Evolutionary conservation across 2,888 invertebrate genomes (phyloP), one percentile per base, ranked within the genome.

Genomic region (Melangyna quadrimaculata): DNA sequence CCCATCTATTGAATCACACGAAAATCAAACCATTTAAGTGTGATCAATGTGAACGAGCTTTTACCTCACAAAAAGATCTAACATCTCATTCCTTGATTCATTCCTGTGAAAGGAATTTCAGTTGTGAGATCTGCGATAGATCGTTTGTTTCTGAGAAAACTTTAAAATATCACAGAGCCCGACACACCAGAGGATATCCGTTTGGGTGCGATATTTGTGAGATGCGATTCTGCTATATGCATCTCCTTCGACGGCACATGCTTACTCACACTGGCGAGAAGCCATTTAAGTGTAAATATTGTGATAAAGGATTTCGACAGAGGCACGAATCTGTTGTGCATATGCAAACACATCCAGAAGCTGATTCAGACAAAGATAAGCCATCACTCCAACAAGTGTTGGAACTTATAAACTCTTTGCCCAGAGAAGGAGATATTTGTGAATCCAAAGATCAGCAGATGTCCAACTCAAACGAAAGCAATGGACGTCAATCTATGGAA

Each of bases 321-420:
- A 48, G 35, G n/a, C 67, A 67, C 24, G 67, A 67, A 67, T 51
- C 48, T 35, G 51, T 67, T 35, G 67, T 67, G 8, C 67, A 67
- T 35, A 67, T 51, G 48, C 67, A 67, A 67, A 67, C 67, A 8
- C 67, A 67, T 51, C 67, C 67, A n/a, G 67, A 67, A 67, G 29
- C 24, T 1, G 32, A 51, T 24, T 4, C 14, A 22, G 51, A 67
- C 35, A 51, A 67, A 17, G 22, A 51, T n/a, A 67, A 67, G 8
- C 67, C 67, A 32, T 67, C 67, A 35, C 51, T 67, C 0, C 48
- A 67, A 51, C 22, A 67, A 9, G 67, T 67, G 2, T 19, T 67
- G 1, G 27, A 35, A 51, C 32, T 67, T 9, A 67, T 67, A 19
- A 67, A n/a, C 24, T 67, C 67, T n/a, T 35, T 67, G 19, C 67